phyloP scores from a whole-genome alignment of 2,113 vertebrate genomes.

The Pituophis catenifer region DNA sequence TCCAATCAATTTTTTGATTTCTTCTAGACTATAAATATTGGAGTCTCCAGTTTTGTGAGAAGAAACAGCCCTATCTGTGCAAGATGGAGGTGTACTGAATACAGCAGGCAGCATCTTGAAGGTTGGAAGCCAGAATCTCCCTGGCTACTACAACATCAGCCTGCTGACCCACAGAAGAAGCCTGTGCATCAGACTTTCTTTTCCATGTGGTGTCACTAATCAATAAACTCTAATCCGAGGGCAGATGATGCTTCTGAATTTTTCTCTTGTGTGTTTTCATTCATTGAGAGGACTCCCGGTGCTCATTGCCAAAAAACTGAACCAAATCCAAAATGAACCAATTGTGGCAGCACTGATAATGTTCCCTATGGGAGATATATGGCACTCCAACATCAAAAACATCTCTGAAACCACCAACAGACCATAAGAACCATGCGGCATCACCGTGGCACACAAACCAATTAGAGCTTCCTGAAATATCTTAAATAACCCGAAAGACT shows the following conservation, averaged over 20 bases:
- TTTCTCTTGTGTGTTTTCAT: not conserved
- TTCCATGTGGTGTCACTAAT: not conserved
- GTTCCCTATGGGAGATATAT: too few relatives aligned
- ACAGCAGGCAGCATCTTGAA: not conserved
- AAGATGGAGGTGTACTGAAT: not conserved
- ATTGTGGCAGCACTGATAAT: too few relatives aligned
- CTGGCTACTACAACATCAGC: not conserved
- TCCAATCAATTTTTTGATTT: not conserved
- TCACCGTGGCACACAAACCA: too few relatives aligned
- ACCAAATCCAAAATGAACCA: too few relatives aligned
- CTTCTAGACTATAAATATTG: not conserved
- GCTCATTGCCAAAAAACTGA: not conserved
- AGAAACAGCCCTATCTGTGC: not conserved
- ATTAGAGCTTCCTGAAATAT: too few relatives aligned
- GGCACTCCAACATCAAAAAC: too few relatives aligned
- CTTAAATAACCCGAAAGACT: too few relatives aligned
- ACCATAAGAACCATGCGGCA: too few relatives aligned
- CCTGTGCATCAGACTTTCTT: too few relatives aligned
- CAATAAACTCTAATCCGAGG: not conserved
- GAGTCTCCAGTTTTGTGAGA: not conserved
- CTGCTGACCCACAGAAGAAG: not conserved
- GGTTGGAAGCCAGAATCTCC: not conserved
- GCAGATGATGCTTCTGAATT: not conserved
- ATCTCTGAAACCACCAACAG: too few relatives aligned
- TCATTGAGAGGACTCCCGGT: not conserved